These are phyloP conservation scores for Coelopa frigida DNA, from an alignment of 1,140 invertebrate genomes.

Conservation along the genomic window DNA sequence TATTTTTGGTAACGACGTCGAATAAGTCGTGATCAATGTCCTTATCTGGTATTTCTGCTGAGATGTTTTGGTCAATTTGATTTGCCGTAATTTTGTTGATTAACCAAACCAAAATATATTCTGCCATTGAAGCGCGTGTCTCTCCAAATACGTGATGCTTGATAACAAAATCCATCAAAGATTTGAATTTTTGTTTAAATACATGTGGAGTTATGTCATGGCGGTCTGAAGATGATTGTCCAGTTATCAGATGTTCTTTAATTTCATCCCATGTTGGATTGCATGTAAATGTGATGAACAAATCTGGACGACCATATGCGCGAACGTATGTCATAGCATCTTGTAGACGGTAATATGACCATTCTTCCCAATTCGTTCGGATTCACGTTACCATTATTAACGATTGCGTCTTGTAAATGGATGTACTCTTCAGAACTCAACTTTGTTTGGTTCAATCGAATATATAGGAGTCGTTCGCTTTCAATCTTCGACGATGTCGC, in stretches of 20 bases:
- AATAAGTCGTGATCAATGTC: constrained; percentile 37
- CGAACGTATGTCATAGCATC: constrained; percentile 44
- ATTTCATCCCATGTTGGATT: constrained; percentile 47
- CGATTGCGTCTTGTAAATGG: constrained; percentile 11
- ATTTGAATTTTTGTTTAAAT: constrained; percentile 47
- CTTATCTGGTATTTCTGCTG: constrained; percentile 50
- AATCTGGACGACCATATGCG: constrained; percentile 40
- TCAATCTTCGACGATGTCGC: constrained; percentile 16
- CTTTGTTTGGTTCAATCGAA: constrained; percentile 11
- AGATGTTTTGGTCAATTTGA: constrained; percentile 47
- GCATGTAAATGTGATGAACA: constrained; percentile 28
- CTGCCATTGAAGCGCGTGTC: constrained; percentile 20
- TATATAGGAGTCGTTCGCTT: constrained; percentile 10
- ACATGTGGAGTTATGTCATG: constrained; percentile 44
- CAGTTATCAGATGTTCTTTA: constrained; percentile 26
- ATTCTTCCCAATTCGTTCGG: not conserved
- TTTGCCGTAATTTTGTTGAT: constrained; percentile 20
- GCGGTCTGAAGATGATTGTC: constrained; percentile 32
- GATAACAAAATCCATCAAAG: constrained; percentile 36
- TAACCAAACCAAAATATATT: constrained; percentile 15
- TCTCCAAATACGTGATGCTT: constrained; percentile 26
- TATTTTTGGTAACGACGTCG: constrained; percentile 28
- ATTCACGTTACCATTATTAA: not conserved
- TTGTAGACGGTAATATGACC: constrained; percentile 19
- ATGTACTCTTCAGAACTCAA: constrained; percentile 15